phyloP scores from a whole-genome alignment of 1,140 invertebrate species.

The Brachystomella parvula region DNA sequence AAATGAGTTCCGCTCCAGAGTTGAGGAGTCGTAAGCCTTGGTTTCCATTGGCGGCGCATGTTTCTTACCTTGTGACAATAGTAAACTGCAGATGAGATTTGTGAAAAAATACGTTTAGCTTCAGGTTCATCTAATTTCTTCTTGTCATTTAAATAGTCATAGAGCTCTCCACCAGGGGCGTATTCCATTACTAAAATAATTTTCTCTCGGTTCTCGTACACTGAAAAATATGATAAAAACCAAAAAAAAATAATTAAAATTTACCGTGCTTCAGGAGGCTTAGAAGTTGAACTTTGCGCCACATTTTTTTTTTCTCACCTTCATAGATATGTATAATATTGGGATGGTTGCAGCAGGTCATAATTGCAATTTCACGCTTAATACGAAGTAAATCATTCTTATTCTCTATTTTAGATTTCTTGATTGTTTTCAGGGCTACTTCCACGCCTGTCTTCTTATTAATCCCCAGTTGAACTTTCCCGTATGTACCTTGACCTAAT shows the following conservation, averaged over 20 bases:
- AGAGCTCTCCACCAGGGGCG: conserved; percentile 94
- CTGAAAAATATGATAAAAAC: conserved; percentile 51
- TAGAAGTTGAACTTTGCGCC: no score
- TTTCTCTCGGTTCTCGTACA: conserved; percentile 97
- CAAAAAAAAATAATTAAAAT: not conserved
- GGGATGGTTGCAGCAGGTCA: conserved; percentile 95
- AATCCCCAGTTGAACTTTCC: conserved; percentile 93
- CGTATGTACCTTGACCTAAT: conserved; percentile 97
- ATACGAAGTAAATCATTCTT: conserved; percentile 93
- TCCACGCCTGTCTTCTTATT: conserved; percentile 94
- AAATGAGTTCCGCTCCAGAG: no score
- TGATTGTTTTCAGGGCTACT: conserved; percentile 95
- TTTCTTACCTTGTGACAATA: conserved; percentile 97
- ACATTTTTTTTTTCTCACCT: no score
- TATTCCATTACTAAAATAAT: conserved; percentile 99
- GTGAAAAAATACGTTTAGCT: conserved; percentile 89
- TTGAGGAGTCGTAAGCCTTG: no score
- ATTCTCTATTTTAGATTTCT: conserved; percentile 97
- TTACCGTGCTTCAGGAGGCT: no score
- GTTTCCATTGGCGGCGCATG: no score
- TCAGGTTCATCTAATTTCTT: conserved; percentile 82
- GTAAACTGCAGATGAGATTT: conserved; percentile 94
- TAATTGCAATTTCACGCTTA: conserved; percentile 93
- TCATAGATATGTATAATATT: conserved; percentile 99
- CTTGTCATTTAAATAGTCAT: conserved; percentile 91